A percentile compares a stretch with the other conserved stretches of the same genome.
These are phyloP conservation scores for Centropus unirufus DNA, from an alignment of 2,113 vertebrate genomes.

Conservation along the genomic window DNA sequence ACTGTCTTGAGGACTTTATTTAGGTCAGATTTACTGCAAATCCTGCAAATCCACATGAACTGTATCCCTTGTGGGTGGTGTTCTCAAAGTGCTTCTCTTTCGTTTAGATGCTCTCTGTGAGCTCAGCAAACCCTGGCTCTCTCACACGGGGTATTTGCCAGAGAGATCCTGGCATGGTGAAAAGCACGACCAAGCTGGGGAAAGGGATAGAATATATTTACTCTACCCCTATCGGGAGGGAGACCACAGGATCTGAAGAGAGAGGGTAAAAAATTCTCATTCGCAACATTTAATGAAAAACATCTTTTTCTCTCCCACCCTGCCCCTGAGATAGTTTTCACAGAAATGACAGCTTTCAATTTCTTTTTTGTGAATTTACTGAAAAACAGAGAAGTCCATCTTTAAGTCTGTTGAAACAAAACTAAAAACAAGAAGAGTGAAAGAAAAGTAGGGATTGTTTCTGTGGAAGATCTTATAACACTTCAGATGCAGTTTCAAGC, in stretches of 20 bases:
- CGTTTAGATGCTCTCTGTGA: not conserved
- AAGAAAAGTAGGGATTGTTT: not conserved
- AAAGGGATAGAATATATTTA: not conserved
- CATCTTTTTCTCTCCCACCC: not conserved
- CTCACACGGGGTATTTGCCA: not conserved
- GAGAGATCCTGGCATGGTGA: fast-evolving
- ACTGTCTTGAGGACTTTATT: not conserved
- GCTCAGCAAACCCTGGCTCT: not conserved
- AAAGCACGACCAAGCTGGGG: not conserved
- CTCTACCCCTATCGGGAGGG: not conserved
- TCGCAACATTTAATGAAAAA: not conserved
- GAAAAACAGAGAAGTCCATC: not conserved
- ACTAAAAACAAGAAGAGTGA: not conserved
- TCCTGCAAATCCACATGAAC: not conserved
- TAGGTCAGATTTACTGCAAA: not conserved
- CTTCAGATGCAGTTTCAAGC: not conserved
- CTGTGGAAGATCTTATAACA: not conserved
- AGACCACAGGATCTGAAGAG: not conserved
- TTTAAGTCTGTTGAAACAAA: not conserved
- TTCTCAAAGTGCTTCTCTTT: not conserved
- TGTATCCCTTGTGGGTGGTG: not conserved
- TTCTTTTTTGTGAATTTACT: not conserved
- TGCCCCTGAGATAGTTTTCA: not conserved
- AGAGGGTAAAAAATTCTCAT: not conserved
- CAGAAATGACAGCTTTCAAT: not conserved